A percentile compares a stretch with the other conserved stretches of the same genome.
Conservation (phyloP, 2,888 invertebrate genomes). For the Sarcophaga subvicina region DNA sequence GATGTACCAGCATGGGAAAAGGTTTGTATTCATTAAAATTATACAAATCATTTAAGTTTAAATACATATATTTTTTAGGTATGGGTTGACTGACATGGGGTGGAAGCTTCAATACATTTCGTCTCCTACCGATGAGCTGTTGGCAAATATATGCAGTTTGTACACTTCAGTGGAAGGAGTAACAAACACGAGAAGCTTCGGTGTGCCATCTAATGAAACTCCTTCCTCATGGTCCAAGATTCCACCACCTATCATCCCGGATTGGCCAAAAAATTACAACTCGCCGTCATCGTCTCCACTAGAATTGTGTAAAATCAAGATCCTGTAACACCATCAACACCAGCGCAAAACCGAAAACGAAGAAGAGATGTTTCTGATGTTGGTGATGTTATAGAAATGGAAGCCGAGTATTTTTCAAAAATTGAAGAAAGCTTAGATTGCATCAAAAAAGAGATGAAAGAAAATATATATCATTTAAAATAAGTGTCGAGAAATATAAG, state of each 20-base stretch:
- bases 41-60: background rate
- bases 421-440: background rate
- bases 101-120: constrained; percentile 27
- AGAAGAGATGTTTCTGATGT: background rate
- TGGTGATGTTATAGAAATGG: constrained; percentile 3
- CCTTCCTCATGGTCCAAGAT: background rate
- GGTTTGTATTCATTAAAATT: constrained; percentile 5
- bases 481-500: background rate
- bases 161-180: constrained; percentile 27
- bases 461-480: no score
- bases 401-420: background rate
- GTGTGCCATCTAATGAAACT: constrained; percentile 16
- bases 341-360: no score
- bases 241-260: background rate
- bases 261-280: background rate
- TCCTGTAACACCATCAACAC: no score
- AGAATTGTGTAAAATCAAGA: constrained; percentile 15
- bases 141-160: constrained; percentile 23
- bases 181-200: constrained; percentile 25
- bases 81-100: constrained; percentile 32
- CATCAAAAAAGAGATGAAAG: background rate
- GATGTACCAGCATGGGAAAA: constrained; percentile 28
- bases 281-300: background rate
- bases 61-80: constrained; percentile 13
- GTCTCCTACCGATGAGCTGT: constrained; percentile 18